Conservation (phyloP, 2,888 invertebrate genomes). For the Hipparchia semele region DNA sequence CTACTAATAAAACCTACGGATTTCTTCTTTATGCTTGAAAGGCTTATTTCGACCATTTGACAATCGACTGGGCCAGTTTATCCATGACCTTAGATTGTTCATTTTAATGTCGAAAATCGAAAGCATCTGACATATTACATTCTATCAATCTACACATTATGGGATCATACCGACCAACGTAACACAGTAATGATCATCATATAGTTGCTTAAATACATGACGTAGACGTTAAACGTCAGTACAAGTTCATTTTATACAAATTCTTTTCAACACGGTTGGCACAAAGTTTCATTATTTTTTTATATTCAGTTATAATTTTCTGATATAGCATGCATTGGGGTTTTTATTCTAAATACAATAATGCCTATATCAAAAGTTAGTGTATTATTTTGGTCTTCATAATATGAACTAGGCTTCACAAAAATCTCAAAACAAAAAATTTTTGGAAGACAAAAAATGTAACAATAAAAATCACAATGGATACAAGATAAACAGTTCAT, state of each 20-base stretch:
- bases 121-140: no score
- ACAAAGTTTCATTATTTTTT: constrained; percentile 56
- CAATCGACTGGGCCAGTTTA: no score
- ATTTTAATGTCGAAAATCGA: no score
- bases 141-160: no score
- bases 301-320: background rate
- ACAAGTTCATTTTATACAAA: background rate
- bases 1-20: no score
- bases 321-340: constrained; percentile 27
- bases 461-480: constrained; percentile 5
- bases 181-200: no score
- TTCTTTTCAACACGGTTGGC: constrained; percentile 51
- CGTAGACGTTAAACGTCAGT: background rate
- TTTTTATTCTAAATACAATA: constrained; percentile 45
- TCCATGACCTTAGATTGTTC: no score
- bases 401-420: constrained; percentile 55
- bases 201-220: background rate
- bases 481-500: background rate
- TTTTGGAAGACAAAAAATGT: constrained; percentile 43
- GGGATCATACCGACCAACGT: no score
- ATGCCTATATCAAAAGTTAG: constrained; percentile 51
- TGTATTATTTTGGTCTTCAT: constrained; percentile 71
- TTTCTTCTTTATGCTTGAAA: no score
- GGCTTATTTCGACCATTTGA: no score
- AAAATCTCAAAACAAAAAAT: constrained; percentile 32